Evolutionary conservation across 2,888 invertebrate species (phyloP), one percentile per base, ranked within the genome.

Genomic region (Podotricha telesiphe): DNA sequence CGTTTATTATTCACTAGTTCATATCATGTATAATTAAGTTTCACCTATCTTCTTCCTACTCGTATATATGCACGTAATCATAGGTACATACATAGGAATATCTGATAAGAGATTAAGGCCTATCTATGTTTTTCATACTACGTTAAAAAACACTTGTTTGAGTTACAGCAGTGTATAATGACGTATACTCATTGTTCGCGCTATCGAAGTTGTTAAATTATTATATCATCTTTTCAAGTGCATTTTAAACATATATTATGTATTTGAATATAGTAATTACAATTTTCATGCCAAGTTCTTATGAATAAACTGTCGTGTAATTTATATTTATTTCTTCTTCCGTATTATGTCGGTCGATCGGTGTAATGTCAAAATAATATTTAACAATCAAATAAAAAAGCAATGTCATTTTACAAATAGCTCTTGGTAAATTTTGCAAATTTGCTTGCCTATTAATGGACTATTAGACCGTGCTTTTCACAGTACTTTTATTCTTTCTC

Each of bases 151-250:
- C 59, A 22, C 45, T 45, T 59, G 45, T 55, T 55, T 34, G 17
- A 55, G 34, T 11, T 53, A 53, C 28, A 53, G 28, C n/a, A 3
- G 28, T 53, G 51, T 53, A 40, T 37, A 84, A 84, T 85, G 81
- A 82, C 85, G 81, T 85, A 84, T 81, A 77, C 73, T 79, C 74
- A 82, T 81, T 81, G 80, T 80, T 76, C 73, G 70, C 72, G 37
- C 17, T n/a, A 55, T 10, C 4, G 13, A 37, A 34, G 34, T 55
- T 34, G 34, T 53, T 55, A 17, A 55, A 55, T 37, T 34, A 11
- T 55, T 37, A 34, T 15, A 22, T 15, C n/a, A 53, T 11, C 6
- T 11, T 37, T 55, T 34, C 5, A 55, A 3, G 17, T 55, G 11
- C 17, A 34, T 55, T 55, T 17, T 53, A 75, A 77, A 68, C 71